Base-by-base conservation (phyloP, 2,888 invertebrate species). In the Lacanobia oleracea region DNA sequence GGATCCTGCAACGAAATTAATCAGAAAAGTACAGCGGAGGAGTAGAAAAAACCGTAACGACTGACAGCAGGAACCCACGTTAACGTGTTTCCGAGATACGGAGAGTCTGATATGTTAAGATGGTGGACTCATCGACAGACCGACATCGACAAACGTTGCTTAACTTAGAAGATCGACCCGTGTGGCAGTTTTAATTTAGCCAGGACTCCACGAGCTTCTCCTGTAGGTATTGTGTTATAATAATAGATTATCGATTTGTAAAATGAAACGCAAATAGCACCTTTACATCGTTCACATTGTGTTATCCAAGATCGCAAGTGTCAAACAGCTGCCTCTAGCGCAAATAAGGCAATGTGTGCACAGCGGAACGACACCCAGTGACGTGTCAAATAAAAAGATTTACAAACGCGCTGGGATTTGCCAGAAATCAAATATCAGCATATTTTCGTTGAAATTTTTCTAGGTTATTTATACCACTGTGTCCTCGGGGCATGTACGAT, bases 311-410 rank as follows among this genome's bases (percentile, higher is more conserved):
- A 69, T 81, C 50, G 61, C 33, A 65, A 63, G 67, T 53, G 73
- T 71, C 76, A 72, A 77, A 76, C 67, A 75, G 54, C 64, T 66
- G 56, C 78, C 79, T 77, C 81, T 56, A 70, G 73, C 18, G 79
- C 80, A 86, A 86, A 86, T 83, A 87, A 72, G 59, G 69, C 56
- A 56, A 84, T 82, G 71, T 81, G 71, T 77, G 74, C 75, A 71
- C 70, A 70, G 74, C 59, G 77, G 63, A 61, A 75, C 68, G 61
- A 81, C 68, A 77, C 71, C 72, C 74, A 80, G 77, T 60, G 70
- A 82, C 77, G 83, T 81, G 75, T 85, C 85, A 86, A 86, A 87
- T 88, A 89, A 84, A 89, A 85, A 86, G 86, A 89, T 90, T 90
- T 88, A 86, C 68, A 85, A 79, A 75, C 84, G 63, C 74, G 51